A percentile compares a stretch with the other conserved stretches of the same genome.
Evolutionary conservation across 1,140 invertebrate genomes (phyloP).

Genomic region (Panonychus citri): DNA sequence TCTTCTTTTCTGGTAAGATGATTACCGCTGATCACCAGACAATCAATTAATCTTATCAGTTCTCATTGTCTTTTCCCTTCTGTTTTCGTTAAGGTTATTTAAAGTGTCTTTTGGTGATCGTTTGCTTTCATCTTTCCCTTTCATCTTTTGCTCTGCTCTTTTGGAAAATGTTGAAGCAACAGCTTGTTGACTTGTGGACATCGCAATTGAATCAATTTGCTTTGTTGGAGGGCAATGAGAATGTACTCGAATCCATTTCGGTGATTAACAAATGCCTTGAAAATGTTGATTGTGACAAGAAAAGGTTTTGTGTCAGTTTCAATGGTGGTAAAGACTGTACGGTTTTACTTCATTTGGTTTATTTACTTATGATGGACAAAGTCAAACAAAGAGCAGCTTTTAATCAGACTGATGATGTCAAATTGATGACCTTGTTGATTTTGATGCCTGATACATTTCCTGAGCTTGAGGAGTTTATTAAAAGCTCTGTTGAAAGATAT

Average conservation of each 20-base stretch:
- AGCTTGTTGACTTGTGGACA: too few species aligned
- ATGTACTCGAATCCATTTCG: not conserved
- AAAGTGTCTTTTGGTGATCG: too few species aligned
- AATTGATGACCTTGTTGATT: slow-evolving; percentile 46
- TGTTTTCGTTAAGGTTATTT: too few species aligned
- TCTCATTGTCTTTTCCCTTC: too few species aligned
- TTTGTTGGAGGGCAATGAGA: not conserved
- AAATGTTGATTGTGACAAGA: not conserved
- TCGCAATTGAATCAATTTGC: too few species aligned
- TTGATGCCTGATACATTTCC: slow-evolving; percentile 46
- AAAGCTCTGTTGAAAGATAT: slow-evolving; percentile 38
- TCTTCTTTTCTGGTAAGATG: too few species aligned
- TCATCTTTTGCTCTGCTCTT: too few species aligned
- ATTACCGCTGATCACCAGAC: too few species aligned
- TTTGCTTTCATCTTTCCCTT: too few species aligned
- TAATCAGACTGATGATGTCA: slow-evolving; percentile 16
- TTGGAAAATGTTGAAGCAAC: too few species aligned
- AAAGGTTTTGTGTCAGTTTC: slow-evolving; percentile 51
- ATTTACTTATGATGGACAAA: slow-evolving; percentile 33
- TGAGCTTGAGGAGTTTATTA: slow-evolving; percentile 64
- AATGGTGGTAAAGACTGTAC: slow-evolving; percentile 97
- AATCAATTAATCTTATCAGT: too few species aligned
- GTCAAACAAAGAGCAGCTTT: slow-evolving; percentile 12
- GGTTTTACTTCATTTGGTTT: slow-evolving; percentile 50
- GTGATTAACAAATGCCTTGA: not conserved